Evolutionary conservation across 35 echinoderm and acorn worm species (phyloP), one percentile per base, ranked within the genome.

Genomic region (Patiria miniata): DNA sequence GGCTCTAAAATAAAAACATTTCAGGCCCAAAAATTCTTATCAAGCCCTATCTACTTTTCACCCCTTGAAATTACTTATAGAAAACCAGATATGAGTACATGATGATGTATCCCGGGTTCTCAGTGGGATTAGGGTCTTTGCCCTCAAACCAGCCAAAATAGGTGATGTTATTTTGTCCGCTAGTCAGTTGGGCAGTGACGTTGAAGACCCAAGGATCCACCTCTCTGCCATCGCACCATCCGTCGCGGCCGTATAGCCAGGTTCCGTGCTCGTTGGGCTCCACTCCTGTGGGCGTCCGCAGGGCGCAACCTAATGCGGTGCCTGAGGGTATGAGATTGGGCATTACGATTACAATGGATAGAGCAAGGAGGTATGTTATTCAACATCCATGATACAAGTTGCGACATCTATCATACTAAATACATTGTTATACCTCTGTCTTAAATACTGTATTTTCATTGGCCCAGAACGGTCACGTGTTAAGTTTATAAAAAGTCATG

Each of bases 111-210:
- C 93, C 93, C 7, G 93, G 89, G 33, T 91, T 61, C 6, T 33
- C 34, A 16, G 80, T 87, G 21, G 93, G 93, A 81, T 95, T 73
- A 9, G 93, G 93, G 37, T 95, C 93, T 2, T 36, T 86, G 34
- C 93, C 93, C 7, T 95, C 79, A 68, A 88, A 95, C 93, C 93
- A 95, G 19, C 93, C 93, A 92, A 88, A 95, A 79, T 95, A 95
- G 7, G 37, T 84, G 52, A 95, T 78, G 32, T 38, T 89, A 59
- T 95, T 91, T 9, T 33, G 18, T 12, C 42, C 86, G 18, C 22
- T 19, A 8, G 37, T 44, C 19, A 91, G 14, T 23, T 95, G 80
- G 8, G 81, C 42, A 4, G 93, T 95, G 36, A 95, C 59, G 28
- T 95, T 89, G 5, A 95, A 59, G 7, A 92, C 86, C 93, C 93